Percentiles rank a stretch among this genome's conserved stretches.
phyloP scores from a whole-genome alignment of 2,797 vertebrate species.

The Craterocephalus amniculus region DNA sequence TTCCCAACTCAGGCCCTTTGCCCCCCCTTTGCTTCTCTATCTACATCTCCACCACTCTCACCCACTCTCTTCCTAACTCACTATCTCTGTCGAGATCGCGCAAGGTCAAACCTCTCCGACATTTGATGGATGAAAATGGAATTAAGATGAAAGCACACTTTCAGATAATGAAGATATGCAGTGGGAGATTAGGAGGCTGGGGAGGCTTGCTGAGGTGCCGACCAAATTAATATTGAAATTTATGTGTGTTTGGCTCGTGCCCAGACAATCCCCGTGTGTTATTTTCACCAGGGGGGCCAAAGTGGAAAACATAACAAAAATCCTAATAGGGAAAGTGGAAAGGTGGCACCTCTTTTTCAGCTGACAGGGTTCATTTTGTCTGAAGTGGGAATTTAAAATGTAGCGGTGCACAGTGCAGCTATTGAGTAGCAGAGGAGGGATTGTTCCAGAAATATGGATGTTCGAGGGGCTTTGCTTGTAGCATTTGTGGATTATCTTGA shows the following conservation, averaged over 20 bases:
- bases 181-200: constrained; percentile 72
- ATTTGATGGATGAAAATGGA: constrained; percentile 84
- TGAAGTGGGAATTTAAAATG: constrained; percentile 37
- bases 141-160: constrained; percentile 83
- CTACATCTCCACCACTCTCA: constrained; percentile 52
- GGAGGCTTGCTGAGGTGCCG: constrained; percentile 63
- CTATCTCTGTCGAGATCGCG: constrained; percentile 68
- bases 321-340: constrained; percentile 48
- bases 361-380: constrained; percentile 61
- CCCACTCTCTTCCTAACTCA: constrained; percentile 30
- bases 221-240: constrained; percentile 81
- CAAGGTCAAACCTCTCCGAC: constrained; percentile 78
- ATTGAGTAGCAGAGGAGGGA: constrained; percentile 22
- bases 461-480: constrained; percentile 4
- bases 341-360: constrained; percentile 36
- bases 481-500: not conserved
- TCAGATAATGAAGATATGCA: constrained; percentile 81
- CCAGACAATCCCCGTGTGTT: constrained; percentile 75
- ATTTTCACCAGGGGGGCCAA: constrained; percentile 48
- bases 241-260: constrained; percentile 77
- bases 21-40: constrained; percentile 20
- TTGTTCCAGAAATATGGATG: constrained; percentile 10
- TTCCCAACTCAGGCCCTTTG: constrained; percentile 53
- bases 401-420: constrained; percentile 27
- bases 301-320: constrained; percentile 78